Conservation (phyloP, 2,797 vertebrate genomes). For the Cyprinodon diabolis region DNA sequence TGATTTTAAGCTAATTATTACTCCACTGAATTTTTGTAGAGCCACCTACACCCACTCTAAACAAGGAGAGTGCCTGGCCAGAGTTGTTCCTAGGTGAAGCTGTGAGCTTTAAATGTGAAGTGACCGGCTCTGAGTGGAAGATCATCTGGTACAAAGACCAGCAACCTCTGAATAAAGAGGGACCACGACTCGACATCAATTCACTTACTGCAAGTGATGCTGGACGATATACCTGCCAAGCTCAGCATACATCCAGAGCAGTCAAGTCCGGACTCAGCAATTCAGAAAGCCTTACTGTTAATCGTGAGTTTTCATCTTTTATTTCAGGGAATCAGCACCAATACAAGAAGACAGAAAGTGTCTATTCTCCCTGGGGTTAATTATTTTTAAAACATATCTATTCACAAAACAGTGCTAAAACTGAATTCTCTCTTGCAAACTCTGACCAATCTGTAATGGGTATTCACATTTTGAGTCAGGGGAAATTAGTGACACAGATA, state of each 20-base stretch:
- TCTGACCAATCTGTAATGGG: too few relatives aligned
- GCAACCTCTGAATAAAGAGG: rapidly evolving
- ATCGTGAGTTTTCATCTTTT: constrained; percentile 45
- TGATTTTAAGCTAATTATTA: neutral
- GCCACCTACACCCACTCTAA: constrained; percentile 42
- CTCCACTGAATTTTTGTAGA: constrained; percentile 33
- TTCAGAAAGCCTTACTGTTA: neutral
- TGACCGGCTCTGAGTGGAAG: constrained; percentile 22
- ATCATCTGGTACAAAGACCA: constrained; percentile 51
- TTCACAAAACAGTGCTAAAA: too few relatives aligned
- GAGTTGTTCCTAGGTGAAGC: constrained; percentile 60
- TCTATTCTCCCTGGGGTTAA: neutral
- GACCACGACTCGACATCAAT: constrained; percentile 21
- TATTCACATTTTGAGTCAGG: too few relatives aligned
- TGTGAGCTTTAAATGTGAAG: constrained; percentile 44
- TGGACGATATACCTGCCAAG: constrained; percentile 53
- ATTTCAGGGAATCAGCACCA: neutral
- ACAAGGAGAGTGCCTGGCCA: constrained; percentile 16
- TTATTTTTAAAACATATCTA: too few relatives aligned
- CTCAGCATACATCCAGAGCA: neutral
- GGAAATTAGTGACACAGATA: too few relatives aligned
- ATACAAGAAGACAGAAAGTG: neutral
- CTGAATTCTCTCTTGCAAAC: too few relatives aligned
- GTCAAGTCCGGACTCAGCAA: constrained; percentile 45
- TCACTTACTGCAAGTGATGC: rapidly evolving